Percentiles rank a stretch among this genome's conserved stretches.
phyloP scores from a whole-genome alignment of 2,113 vertebrate genomes.

The Sarotherodon lohbergeri region DNA sequence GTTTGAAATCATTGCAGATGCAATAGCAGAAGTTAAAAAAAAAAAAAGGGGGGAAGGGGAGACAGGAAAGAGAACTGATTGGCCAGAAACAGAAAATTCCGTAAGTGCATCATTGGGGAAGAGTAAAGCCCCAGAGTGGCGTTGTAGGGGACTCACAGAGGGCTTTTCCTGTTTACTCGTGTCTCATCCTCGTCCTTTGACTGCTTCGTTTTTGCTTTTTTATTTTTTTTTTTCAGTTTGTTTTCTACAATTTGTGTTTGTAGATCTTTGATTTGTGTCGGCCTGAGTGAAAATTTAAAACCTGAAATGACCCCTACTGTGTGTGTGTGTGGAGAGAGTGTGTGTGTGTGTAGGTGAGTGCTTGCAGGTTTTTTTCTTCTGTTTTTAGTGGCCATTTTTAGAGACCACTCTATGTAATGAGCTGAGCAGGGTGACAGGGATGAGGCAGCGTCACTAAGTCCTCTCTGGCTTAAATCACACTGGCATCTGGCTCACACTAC shows the following conservation, averaged over 20 bases:
- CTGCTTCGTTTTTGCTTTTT: background rate
- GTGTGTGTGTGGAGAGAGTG: background rate
- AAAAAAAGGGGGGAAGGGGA: background rate
- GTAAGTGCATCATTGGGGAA: background rate
- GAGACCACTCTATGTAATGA: slow-evolving; percentile 60
- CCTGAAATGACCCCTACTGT: background rate
- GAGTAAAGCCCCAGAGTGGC: background rate
- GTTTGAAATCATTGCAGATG: background rate
- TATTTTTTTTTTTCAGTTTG: background rate
- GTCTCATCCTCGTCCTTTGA: background rate
- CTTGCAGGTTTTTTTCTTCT: background rate
- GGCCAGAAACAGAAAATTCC: background rate
- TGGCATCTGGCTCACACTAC: slow-evolving; percentile 24
- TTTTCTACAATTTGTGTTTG: background rate
- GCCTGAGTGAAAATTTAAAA: background rate
- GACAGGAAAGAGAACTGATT: background rate
- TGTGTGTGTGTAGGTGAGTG: background rate
- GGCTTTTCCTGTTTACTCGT: background rate
- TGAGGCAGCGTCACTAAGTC: slow-evolving; percentile 36
- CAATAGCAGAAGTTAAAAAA: background rate
- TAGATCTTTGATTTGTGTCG: background rate
- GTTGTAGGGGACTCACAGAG: background rate
- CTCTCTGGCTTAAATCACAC: slow-evolving; percentile 52
- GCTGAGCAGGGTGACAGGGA: slow-evolving; percentile 20
- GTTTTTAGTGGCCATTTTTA: slow-evolving; percentile 24